Evolutionary conservation across 2,113 vertebrate genomes (phyloP).

Genomic region (Xyliphius kryptos): DNA sequence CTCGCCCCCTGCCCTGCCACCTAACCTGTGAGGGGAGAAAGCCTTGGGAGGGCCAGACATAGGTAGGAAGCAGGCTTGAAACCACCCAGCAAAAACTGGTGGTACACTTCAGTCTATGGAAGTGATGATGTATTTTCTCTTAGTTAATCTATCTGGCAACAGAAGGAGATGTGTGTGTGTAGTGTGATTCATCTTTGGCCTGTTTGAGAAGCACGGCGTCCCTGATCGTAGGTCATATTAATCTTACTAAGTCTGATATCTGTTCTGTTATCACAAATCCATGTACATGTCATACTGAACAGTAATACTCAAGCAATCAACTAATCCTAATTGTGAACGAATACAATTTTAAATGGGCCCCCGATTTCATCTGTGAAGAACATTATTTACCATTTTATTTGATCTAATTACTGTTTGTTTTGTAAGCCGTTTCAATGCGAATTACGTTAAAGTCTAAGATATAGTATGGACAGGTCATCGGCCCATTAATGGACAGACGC

Average conservation of each 20-base stretch:
- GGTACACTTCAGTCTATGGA: slow-evolving; percentile 43
- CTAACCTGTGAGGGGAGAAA: slow-evolving; percentile 61
- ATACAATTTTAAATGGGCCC: too few relatives aligned
- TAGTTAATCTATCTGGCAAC: slow-evolving; percentile 73
- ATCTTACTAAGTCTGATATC: slow-evolving; percentile 70
- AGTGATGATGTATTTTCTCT: slow-evolving; percentile 73
- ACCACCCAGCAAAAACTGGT: slow-evolving; percentile 53
- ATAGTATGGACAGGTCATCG: too few relatives aligned
- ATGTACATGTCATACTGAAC: slow-evolving; percentile 28
- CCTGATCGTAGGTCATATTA: slow-evolving; percentile 71
- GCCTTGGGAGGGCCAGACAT: slow-evolving; percentile 23
- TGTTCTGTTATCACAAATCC: slow-evolving; percentile 59
- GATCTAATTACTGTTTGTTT: too few relatives aligned
- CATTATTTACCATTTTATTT: too few relatives aligned
- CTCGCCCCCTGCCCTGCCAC: slow-evolving; percentile 58
- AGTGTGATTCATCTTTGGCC: slow-evolving; percentile 70
- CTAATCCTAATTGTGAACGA: background rate
- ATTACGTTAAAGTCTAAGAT: too few relatives aligned
- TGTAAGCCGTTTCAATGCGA: too few relatives aligned
- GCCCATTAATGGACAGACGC: too few relatives aligned
- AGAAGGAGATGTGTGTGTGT: slow-evolving; percentile 57
- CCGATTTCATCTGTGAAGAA: too few relatives aligned
- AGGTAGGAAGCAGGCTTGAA: slow-evolving; percentile 42
- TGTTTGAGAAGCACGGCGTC: slow-evolving; percentile 63
- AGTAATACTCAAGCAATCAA: background rate